phyloP scores from a whole-genome alignment of 2,113 vertebrate genomes.

The Gavia stellata region DNA sequence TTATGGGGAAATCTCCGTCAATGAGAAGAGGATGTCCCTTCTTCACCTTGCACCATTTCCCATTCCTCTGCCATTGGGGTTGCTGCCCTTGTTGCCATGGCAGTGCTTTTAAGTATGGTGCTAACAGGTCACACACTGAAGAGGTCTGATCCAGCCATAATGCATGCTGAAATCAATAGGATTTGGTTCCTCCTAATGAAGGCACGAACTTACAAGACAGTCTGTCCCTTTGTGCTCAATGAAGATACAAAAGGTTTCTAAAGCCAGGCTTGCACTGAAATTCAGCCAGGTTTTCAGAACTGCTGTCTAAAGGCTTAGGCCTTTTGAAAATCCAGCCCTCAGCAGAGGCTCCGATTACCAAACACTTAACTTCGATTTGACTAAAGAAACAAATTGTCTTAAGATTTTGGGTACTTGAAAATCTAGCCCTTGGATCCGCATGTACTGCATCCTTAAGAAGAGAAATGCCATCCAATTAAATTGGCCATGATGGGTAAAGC shows the following conservation, averaged over 20 bases:
- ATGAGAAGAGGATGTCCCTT: conserved; percentile 33
- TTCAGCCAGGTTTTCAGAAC: neutral
- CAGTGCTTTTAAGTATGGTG: neutral
- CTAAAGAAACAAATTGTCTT: neutral
- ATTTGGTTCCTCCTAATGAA: neutral
- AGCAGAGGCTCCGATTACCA: neutral
- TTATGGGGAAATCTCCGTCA: neutral
- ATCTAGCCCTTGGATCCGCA: neutral
- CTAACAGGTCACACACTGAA: neutral
- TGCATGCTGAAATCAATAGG: neutral
- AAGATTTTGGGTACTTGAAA: neutral
- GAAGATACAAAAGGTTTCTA: neutral
- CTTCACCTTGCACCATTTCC: neutral
- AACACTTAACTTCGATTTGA: neutral
- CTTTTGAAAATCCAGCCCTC: neutral
- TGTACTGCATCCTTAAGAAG: neutral
- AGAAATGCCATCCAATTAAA: neutral
- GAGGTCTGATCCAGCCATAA: neutral
- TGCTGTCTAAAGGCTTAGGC: neutral
- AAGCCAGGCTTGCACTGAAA: neutral
- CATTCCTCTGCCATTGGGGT: neutral
- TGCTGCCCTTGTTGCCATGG: neutral
- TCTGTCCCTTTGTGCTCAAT: neutral
- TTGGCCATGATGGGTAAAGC: fast-evolving
- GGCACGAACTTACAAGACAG: neutral